Percentiles rank a stretch among this genome's conserved stretches.
phyloP scores from a whole-genome alignment of 1,140 invertebrate genomes.

The Drosophila willistoni region DNA sequence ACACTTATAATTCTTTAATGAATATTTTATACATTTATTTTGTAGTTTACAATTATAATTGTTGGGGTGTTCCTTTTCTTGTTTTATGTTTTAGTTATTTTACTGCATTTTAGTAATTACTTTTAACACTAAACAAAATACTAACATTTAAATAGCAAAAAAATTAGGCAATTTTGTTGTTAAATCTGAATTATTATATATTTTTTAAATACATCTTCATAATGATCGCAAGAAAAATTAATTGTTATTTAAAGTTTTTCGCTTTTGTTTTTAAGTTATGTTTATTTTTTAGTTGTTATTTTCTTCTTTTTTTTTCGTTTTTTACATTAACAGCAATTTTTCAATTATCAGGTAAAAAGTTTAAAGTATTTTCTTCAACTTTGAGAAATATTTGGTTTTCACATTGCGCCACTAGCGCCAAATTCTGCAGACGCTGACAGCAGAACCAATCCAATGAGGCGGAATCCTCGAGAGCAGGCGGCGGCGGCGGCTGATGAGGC shows the following conservation, averaged over 20 bases:
- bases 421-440: slow-evolving; percentile 74
- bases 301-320: slow-evolving; percentile 19
- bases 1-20: slow-evolving; percentile 44
- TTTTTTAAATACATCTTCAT: slow-evolving; percentile 31
- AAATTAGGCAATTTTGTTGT: slow-evolving; percentile 57
- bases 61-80: slow-evolving; percentile 23
- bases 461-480: slow-evolving; percentile 41
- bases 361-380: slow-evolving; percentile 77
- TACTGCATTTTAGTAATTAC: slow-evolving; percentile 60
- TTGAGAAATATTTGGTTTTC: slow-evolving; percentile 82
- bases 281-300: slow-evolving; percentile 14
- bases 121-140: slow-evolving; percentile 52
- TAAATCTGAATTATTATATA: slow-evolving; percentile 21
- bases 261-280: slow-evolving; percentile 18
- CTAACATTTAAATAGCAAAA: slow-evolving; percentile 74
- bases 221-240: slow-evolving; percentile 71
- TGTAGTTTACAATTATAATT: slow-evolving; percentile 37
- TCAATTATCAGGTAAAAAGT: slow-evolving; percentile 81
- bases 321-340: slow-evolving; percentile 74
- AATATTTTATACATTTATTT: slow-evolving; percentile 72
- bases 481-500: slow-evolving; percentile 30
- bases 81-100: slow-evolving; percentile 28
- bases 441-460: slow-evolving; percentile 68
- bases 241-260: slow-evolving; percentile 48
- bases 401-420: slow-evolving; percentile 77